Evolutionary conservation across 2,113 vertebrate species (phyloP), one percentile per base, ranked within the genome.

Genomic region (Ascaphus truei): DNA sequence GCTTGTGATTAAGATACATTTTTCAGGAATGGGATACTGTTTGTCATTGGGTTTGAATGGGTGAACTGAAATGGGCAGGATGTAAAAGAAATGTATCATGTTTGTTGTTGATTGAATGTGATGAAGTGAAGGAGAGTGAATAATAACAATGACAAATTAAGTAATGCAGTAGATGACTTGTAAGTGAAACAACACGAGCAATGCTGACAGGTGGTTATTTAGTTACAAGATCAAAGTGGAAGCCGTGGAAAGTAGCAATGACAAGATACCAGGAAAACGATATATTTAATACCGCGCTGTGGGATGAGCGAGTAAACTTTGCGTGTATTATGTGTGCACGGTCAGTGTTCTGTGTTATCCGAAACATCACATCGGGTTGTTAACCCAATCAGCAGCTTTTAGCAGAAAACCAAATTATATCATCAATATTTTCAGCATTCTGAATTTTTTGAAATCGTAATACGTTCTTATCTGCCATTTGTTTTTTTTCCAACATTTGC

Each of bases 1-100:
- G 79, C 77, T 83, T 84, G 62, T 76, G 74, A 79, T 85, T 79
- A 81, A 81, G 77, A 85, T 67, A 64, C 68, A 71, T 79, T 39
- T 56, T 53, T 18, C 9, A 56, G 41, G 73, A 78, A 80, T 34
- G 72, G 77, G 52, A 79, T 81, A 52, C 73, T 75, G 12, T 68
- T n/a, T n/a, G 23, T 71, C 57, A 52, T 7, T 31, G 57, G 57
- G 77, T 71, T 79, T 69, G 56, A 80, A 71, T 33, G 50, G 39
- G 53, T 71, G 67, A 81, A 68, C 68, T 62, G 73, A 79, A 75
- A 72, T 65, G 20, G 43, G 64, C 22, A 23, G 34, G 39, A 51
- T 72, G 48, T 71, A 72, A 68, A 53, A 66, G 34, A 43, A 47
- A 22, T 59, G 13, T 52, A 33, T 61, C 62, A 30, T 48, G 39